Base-by-base conservation (phyloP, 2,888 invertebrate species). In the Limnephilus rhombicus region DNA sequence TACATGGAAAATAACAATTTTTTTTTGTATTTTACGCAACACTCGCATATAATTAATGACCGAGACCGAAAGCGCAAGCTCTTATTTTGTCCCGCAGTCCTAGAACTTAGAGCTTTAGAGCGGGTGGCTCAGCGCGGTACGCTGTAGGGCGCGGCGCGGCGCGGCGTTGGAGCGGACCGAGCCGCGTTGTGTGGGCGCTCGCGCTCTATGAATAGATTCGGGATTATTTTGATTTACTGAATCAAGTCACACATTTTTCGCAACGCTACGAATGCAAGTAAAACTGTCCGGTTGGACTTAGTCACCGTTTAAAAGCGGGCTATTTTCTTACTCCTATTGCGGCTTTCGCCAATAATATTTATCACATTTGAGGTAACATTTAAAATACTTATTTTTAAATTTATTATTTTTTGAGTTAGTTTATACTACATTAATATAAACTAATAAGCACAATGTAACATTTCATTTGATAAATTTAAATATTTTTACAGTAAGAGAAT, bases 141-240 rank as follows among this genome's bases (percentile, higher is more conserved):
- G 9, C 7, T 4, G 31, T 31, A 13, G n/a, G n/a, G n/a, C n/a
- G n/a, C n/a, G n/a, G n/a, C n/a, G n/a, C n/a, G n/a, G n/a, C n/a
- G n/a, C 31, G 31, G 82, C 34, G 82, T 34, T 18, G 68, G n/a
- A 53, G 90, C 90, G 37, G 85, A 68, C 80, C 80, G 37, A 37
- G 34, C 53, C 80, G 82, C 80, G 86, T 13, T 45, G 86, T 91
- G 92, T 91, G 92, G 92, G 92, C 90, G 92, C 86, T n/a, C 37
- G 80, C n/a, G 3, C n/a, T 24, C 24, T 45, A n/a, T 41, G 29
- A 45, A 86, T 91, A 91, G 89, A 87, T 91, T 90, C 82, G 92
- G 82, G 86, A 92, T 92, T 92, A 92, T 91, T 92, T 91, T 90
- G 91, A 92, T 92, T 91, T 91, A 90, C 91, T 68, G 91, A 91